Evolutionary conservation across 2,888 invertebrate genomes (phyloP).

Genomic region (Abscondita cerata): DNA sequence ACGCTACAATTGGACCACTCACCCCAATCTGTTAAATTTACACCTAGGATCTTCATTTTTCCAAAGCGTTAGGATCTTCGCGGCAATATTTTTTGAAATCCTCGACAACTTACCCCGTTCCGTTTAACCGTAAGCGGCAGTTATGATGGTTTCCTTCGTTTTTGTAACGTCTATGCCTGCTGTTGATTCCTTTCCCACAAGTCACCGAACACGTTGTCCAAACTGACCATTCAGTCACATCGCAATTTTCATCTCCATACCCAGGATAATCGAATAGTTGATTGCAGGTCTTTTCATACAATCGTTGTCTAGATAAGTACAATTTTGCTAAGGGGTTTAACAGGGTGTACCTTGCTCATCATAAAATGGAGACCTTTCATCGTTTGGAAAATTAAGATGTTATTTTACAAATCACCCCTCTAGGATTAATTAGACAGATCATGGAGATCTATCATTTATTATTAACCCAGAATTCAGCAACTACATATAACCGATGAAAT

Average conservation of each 20-base stretch:
- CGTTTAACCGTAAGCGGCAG: slow-evolving; percentile 69
- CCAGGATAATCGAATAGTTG: slow-evolving; percentile 42
- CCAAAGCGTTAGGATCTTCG: slow-evolving; percentile 42
- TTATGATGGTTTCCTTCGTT: slow-evolving; percentile 64
- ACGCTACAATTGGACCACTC: slow-evolving; percentile 81
- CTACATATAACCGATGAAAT: slow-evolving; percentile 75
- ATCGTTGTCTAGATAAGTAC: slow-evolving; percentile 77
- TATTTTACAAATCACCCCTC: slow-evolving; percentile 84
- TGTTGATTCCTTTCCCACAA: slow-evolving; percentile 69
- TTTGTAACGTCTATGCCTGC: slow-evolving; percentile 57
- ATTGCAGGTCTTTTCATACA: slow-evolving; percentile 82
- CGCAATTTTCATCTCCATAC: slow-evolving; percentile 58
- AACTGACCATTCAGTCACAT: slow-evolving; percentile 59
- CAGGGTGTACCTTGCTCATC: slow-evolving; percentile 73
- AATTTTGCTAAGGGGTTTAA: slow-evolving; percentile 91
- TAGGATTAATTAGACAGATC: slow-evolving; percentile 85
- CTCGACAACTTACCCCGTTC: slow-evolving; percentile 62
- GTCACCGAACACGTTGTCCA: slow-evolving; percentile 69
- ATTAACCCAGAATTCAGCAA: too few species aligned
- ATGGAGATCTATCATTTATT: too few species aligned
- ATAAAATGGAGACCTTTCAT: slow-evolving; percentile 91
- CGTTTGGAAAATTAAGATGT: slow-evolving; percentile 85
- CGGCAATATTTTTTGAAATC: slow-evolving; percentile 61
- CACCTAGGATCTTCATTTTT: slow-evolving; percentile 64
- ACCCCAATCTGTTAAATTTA: slow-evolving; percentile 75